Evolutionary conservation across 2,888 invertebrate species (phyloP).

Genomic region (Tortricodes alternella): DNA sequence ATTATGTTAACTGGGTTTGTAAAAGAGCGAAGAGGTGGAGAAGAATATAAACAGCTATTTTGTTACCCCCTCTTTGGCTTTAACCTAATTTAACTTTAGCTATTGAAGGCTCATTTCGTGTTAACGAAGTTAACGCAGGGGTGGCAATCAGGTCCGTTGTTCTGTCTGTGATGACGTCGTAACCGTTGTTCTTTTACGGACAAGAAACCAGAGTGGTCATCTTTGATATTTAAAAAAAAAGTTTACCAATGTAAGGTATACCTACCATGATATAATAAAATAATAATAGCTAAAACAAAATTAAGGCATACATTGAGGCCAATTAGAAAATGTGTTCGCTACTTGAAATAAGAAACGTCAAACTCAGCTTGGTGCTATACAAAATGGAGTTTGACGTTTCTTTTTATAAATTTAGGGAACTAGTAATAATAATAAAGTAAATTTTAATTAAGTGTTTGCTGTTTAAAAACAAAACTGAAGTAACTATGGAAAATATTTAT

Average conservation of each 20-base stretch:
- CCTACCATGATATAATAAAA: no score
- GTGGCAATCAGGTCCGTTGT: slow-evolving; percentile 50
- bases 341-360: no score
- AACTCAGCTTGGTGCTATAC: no score
- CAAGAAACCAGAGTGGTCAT: neutral
- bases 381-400: no score
- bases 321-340: no score
- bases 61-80: slow-evolving; percentile 64
- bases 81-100: slow-evolving; percentile 76
- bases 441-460: no score
- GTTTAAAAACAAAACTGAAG: no score
- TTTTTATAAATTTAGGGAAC: no score
- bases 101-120: slow-evolving; percentile 69
- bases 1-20: slow-evolving; percentile 40
- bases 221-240: neutral
- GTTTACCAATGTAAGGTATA: neutral
- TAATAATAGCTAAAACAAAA: neutral
- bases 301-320: no score
- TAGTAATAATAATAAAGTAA: no score
- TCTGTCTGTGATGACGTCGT: slow-evolving; percentile 40
- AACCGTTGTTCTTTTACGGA: slow-evolving; percentile 29
- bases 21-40: slow-evolving; percentile 34
- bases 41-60: slow-evolving; percentile 46
- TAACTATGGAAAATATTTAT: no score
- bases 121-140: slow-evolving; percentile 65